Evolutionary conservation across 1,140 invertebrate genomes (phyloP), one percentile per base, ranked within the genome.

Genomic region (Tetragonula clypearis): DNA sequence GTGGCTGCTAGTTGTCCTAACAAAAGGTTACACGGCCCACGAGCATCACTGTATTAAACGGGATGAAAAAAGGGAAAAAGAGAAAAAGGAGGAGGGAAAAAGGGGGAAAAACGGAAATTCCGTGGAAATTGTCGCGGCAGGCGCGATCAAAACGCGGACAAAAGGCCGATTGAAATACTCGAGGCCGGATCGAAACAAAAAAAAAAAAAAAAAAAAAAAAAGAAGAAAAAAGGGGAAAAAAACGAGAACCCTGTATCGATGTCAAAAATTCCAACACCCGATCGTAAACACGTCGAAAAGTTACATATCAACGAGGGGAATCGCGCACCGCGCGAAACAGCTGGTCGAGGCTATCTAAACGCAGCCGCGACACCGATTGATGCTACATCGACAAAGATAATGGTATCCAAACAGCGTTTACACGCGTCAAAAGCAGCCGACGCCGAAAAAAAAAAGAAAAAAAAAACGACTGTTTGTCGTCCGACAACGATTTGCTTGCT

Each of bases 311-410:
- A 35, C 19, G 53, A 12, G 23, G 26, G 68, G 69, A 41, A 53
- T 72, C 76, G 68, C 21, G 56, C 21, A 1, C 49, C n/a, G 53
- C 56, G 56, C 26, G 81, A 17, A 77, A 56, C 73, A 83, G 65
- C 60, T 83, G 71, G 79, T 26, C 49, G 53, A 4, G 65, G 55
- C 55, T 79, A 81, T 85, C 84, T 81, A 85, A 80, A 85, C 72
- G 79, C 79, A 79, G 23, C 71, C 69, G 35, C 84, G 79, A 86
- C 82, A 86, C 76, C 88, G 84, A 89, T 89, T 82, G 80, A 88
- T 86, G 84, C 84, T 88, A 89, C 88, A 88, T 60, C 88, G 84
- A 88, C 87, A 60, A 35, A 80, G 84, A 88, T 89, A 89, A 89
- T 86, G 75, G 88, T 88, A 75, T 86, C 77, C 87, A 88, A 89